A percentile compares a stretch with the other conserved stretches of the same genome.
phyloP scores from a whole-genome alignment of 1,140 invertebrate genomes.

The Zelostemma sp. region DNA sequence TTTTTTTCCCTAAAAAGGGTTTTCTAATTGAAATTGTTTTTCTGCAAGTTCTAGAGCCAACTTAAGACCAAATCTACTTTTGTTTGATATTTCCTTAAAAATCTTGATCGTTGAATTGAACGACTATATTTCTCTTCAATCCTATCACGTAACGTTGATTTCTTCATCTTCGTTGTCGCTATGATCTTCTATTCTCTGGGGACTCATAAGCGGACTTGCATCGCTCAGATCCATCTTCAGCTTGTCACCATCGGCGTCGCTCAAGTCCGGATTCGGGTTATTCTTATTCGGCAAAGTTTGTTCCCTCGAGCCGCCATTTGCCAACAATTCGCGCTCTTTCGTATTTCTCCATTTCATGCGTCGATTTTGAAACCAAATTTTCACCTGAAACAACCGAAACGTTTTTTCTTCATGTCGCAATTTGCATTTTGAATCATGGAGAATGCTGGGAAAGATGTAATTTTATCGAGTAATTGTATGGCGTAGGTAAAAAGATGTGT shows the following conservation, averaged over 20 bases:
- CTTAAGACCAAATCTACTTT: no score
- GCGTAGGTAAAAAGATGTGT: constrained; percentile 24
- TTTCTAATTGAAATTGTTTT: no score
- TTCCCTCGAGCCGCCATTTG: constrained; percentile 91
- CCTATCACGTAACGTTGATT: constrained; percentile 85
- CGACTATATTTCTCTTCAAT: constrained; percentile 20
- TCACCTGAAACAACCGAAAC: constrained; percentile 81
- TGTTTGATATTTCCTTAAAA: no score
- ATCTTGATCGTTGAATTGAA: no score
- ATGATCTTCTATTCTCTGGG: constrained; percentile 72
- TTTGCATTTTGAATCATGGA: no score
- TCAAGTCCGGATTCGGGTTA: constrained; percentile 96
- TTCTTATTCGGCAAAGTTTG: constrained; percentile 97
- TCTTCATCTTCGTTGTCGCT: constrained; percentile 83
- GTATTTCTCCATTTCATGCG: constrained; percentile 98
- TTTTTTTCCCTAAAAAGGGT: no score
- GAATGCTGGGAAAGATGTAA: constrained; percentile 26
- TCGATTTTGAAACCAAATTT: constrained; percentile 97
- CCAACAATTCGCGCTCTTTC: constrained; percentile 94
- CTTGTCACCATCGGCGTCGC: constrained; percentile 87
- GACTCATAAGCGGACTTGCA: constrained; percentile 68
- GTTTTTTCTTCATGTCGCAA: no score
- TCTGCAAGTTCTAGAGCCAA: no score
- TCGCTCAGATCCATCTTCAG: constrained; percentile 74
- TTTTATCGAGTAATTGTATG: constrained; percentile 34